phyloP scores from a whole-genome alignment of 2,797 vertebrate genomes.

The Molossus alvarezi region DNA sequence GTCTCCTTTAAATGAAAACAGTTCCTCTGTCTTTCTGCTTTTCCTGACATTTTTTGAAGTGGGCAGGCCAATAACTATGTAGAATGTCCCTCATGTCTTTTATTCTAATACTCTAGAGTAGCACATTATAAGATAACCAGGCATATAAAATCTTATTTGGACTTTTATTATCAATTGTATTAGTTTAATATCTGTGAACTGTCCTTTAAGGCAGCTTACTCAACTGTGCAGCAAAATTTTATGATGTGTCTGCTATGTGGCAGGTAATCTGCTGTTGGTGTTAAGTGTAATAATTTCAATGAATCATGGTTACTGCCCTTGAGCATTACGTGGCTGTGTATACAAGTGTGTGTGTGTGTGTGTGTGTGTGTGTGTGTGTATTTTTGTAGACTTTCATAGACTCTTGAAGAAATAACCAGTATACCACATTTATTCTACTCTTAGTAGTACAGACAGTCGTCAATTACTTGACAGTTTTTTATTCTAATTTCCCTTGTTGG shows the following conservation, averaged over 20 bases:
- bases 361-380: too few species aligned
- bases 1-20: neutral
- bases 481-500: neutral
- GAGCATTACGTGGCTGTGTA: neutral
- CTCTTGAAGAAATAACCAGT: neutral
- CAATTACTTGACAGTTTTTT: constrained; percentile 13
- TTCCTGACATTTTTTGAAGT: constrained; percentile 21
- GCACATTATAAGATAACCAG: constrained; percentile 8
- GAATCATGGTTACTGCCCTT: neutral
- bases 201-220: constrained; percentile 54
- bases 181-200: constrained; percentile 54
- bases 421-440: neutral
- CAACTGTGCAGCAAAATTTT: constrained; percentile 19
- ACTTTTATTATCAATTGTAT: constrained; percentile 46
- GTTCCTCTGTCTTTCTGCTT: neutral
- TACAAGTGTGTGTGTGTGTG: neutral
- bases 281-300: neutral
- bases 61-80: neutral
- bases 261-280: neutral
- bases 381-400: too few species aligned
- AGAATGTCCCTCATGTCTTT: neutral
- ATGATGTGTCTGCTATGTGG: neutral
- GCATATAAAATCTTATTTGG: constrained; percentile 27
- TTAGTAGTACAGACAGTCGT: neutral
- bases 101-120: neutral